phyloP scores from a whole-genome alignment of 2,797 vertebrate species.

The Halcyon chelicuti region DNA sequence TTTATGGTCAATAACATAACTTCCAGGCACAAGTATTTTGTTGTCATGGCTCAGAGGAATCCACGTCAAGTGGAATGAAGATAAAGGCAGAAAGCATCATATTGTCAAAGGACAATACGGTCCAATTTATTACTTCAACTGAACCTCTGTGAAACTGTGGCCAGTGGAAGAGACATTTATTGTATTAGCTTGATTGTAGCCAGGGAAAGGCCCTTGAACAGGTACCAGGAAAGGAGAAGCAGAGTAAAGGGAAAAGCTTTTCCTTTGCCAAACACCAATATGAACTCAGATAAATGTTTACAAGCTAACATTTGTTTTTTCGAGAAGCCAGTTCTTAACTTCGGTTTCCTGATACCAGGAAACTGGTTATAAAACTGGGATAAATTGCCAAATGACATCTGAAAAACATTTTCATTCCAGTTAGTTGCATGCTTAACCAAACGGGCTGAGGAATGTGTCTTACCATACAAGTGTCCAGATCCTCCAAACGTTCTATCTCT shows the following conservation, averaged over 20 bases:
- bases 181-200: neutral
- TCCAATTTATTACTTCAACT: neutral
- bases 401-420: neutral
- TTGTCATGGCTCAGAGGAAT: neutral
- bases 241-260: neutral
- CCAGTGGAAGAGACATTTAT: neutral
- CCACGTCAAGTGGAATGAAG: neutral
- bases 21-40: neutral
- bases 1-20: neutral
- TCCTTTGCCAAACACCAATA: neutral
- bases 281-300: neutral
- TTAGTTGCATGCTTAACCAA: neutral
- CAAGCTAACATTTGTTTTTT: neutral
- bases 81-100: neutral
- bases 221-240: neutral
- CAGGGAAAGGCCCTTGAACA: neutral
- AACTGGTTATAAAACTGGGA: no score
- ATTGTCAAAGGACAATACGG: neutral
- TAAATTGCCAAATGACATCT: neutral
- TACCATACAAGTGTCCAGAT: slow-evolving; percentile 96
- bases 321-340: neutral
- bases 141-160: neutral
- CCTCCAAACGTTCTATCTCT: slow-evolving; percentile 92
- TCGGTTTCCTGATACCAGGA: neutral
- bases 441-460: neutral